Evolutionary conservation across 2,888 invertebrate species (phyloP).

Genomic region (Hedychridium roseum): DNA sequence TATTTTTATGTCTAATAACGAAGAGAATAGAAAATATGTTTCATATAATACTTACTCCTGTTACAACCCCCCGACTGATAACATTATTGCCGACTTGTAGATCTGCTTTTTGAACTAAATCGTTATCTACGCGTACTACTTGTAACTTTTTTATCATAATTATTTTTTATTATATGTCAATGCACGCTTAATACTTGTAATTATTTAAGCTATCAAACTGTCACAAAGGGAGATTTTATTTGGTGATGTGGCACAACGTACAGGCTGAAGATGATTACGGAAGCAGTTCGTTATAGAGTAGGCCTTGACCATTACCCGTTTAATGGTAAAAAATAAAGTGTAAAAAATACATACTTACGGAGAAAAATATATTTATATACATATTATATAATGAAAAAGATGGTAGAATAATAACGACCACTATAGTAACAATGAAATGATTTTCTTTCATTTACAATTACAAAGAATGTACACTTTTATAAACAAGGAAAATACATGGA

Average conservation of each 20-base stretch:
- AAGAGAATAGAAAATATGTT: background rate
- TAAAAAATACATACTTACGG: background rate
- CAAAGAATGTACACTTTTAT: slow-evolving; percentile 50
- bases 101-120: slow-evolving; percentile 38
- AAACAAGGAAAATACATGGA: slow-evolving; percentile 41
- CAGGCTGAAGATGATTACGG: too few relatives aligned
- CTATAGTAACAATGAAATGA: slow-evolving; percentile 43
- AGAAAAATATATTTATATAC: background rate
- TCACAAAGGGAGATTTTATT: too few relatives aligned
- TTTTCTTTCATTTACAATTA: slow-evolving; percentile 44
- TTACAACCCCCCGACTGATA: slow-evolving; percentile 30
- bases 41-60: slow-evolving; percentile 38
- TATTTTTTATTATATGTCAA: too few relatives aligned
- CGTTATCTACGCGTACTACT: slow-evolving; percentile 43
- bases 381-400: background rate
- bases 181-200: too few relatives aligned
- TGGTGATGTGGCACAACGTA: too few relatives aligned
- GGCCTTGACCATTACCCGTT: background rate
- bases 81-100: slow-evolving; percentile 45
- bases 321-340: background rate
- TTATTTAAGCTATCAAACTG: too few relatives aligned
- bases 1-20: background rate
- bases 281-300: too few relatives aligned
- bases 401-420: slow-evolving; percentile 1
- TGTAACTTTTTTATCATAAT: slow-evolving; percentile 41